These are phyloP conservation scores for Equus quagga DNA, from an alignment of 2,113 vertebrate genomes.

Conservation along the genomic window DNA sequence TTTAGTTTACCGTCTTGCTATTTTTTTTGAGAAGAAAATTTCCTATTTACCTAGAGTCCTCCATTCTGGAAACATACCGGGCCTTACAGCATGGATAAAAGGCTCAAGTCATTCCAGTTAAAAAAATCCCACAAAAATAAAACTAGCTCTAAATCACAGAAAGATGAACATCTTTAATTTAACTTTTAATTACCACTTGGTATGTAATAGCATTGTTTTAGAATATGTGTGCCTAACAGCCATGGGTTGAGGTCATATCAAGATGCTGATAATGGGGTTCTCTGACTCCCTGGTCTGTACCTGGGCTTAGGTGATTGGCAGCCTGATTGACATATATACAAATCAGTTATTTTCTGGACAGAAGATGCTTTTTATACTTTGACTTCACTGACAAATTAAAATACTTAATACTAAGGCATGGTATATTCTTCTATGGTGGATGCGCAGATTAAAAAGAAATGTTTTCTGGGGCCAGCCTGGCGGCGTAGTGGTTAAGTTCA, in stretches of 20 bases:
- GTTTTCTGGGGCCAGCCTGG: background rate
- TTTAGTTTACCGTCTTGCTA: background rate
- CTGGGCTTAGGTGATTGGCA: background rate
- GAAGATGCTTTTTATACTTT: background rate
- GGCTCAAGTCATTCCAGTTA: background rate
- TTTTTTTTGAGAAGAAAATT: background rate
- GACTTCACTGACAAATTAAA: background rate
- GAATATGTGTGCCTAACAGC: background rate
- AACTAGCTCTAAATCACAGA: slow-evolving; percentile 72
- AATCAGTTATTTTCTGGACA: background rate
- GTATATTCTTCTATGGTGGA: background rate
- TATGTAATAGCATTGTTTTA: slow-evolving; percentile 71
- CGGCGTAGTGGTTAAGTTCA: too few relatives aligned
- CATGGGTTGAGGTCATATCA: background rate
- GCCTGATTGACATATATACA: background rate
- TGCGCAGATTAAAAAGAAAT: slow-evolving; percentile 12
- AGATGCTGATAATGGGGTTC: background rate
- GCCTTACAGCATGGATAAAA: background rate
- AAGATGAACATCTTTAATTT: slow-evolving; percentile 75
- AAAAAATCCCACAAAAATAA: slow-evolving; percentile 67
- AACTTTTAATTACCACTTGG: slow-evolving; percentile 74
- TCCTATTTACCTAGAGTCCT: slow-evolving; percentile 20
- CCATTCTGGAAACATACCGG: slow-evolving; percentile 10
- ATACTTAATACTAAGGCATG: background rate
- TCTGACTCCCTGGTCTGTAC: background rate